These are phyloP conservation scores for Tapirus indicus DNA, from an alignment of 2,797 vertebrate genomes.

Conservation along the genomic window DNA sequence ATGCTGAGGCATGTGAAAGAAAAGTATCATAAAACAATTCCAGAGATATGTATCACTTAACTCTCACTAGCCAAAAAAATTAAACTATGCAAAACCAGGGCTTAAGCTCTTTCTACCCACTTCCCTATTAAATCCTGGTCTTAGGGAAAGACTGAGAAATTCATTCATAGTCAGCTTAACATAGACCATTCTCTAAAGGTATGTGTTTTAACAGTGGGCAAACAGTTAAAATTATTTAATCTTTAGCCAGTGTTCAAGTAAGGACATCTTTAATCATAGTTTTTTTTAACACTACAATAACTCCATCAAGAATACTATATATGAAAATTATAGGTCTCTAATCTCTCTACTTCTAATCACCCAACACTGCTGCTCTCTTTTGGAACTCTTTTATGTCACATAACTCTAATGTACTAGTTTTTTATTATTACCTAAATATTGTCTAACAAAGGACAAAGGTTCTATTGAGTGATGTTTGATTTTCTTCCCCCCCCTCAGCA, in stretches of 20 bases:
- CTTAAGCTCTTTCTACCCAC: neutral
- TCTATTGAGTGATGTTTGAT: neutral
- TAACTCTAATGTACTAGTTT: neutral
- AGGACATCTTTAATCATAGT: neutral
- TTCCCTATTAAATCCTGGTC: neutral
- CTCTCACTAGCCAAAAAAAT: neutral
- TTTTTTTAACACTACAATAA: neutral
- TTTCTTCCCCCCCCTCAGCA: neutral
- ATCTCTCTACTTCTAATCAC: conserved; percentile 10
- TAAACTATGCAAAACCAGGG: conserved; percentile 5
- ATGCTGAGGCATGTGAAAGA: conserved; percentile 15
- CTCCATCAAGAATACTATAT: neutral
- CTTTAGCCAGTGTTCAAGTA: neutral
- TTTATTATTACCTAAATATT: conserved; percentile 9
- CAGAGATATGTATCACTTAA: conserved; percentile 50
- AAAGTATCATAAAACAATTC: conserved; percentile 63
- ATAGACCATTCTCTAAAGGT: neutral
- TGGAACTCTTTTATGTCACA: conserved; percentile 39
- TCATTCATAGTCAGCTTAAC: neutral
- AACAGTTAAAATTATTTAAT: conserved; percentile 8
- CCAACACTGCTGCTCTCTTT: neutral
- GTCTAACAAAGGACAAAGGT: neutral
- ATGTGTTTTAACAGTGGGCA: neutral
- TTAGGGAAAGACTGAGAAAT: conserved; percentile 19
- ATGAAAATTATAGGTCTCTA: neutral